Base-by-base conservation (phyloP, 2,113 vertebrate genomes). In the Notechis scutatus region DNA sequence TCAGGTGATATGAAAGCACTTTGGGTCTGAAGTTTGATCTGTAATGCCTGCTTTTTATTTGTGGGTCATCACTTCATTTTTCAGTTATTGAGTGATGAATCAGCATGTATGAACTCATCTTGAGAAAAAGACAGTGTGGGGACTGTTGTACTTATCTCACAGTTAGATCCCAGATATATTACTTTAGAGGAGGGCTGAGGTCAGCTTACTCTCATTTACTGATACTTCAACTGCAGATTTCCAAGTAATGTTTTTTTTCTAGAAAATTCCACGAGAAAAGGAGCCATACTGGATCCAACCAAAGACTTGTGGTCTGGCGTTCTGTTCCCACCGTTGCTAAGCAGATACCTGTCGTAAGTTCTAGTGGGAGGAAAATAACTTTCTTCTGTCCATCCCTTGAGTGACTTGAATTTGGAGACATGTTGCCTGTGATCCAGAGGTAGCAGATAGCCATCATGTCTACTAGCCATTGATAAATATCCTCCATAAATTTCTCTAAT, bases 11-110 rank as follows among this genome's bases (percentile, higher is more conserved):
- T 85, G 64, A 57, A 85, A 47, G 87, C 26, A 34, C 29, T 47
- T 55, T 10, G 64, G 24, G 34, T 47, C 52, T 81, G 61, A 89
- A 57, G 87, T n/a, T 85, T 92, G 69, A 24, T 50, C 88, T 50
- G 52, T 56, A 24, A 45, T 90, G 88, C 47, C 34, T 89, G 85
- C 57, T 87, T 61, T 8, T 14, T 47, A 34, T 26, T 88, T 87
- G 47, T 69, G 86, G 59, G 87, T 88, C 47, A 88, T 89, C 34
- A 45, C 91, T 92, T 90, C 39, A 85, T 74, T 89, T 85, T 92
- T 69, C 64, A 24, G 26, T 69, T 50, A 89, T 29, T 29, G 54
- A 89, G 52, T 85, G 87, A 89, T 89, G 88, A 90, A 85, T 81
- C 74, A 85, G 64, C 39, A 47, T 47, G 87, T 85, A 42, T 89